phyloP scores from a whole-genome alignment of 92 coral and sea anemone genomes.

The Desmophyllum pertusum region DNA sequence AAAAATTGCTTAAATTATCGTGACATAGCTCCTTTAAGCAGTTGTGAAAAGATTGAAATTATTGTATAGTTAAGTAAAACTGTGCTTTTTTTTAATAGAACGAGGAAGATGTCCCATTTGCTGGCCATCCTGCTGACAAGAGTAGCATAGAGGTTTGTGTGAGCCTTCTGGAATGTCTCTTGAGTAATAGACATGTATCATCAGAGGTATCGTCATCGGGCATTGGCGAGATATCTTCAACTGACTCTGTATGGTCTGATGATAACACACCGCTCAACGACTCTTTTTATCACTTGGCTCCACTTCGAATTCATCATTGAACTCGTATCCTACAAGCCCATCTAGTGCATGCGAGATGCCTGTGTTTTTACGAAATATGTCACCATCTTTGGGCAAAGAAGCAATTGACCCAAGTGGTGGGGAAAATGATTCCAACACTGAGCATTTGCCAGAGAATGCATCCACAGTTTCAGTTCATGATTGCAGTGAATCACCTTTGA shows the following conservation, averaged over 20 bases:
- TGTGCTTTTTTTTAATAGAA: not conserved
- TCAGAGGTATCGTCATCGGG: not conserved
- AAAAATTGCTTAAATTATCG: too few species aligned
- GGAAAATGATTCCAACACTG: not conserved
- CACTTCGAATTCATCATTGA: not conserved
- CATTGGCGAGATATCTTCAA: not conserved
- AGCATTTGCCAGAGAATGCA: not conserved
- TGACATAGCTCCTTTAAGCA: too few species aligned
- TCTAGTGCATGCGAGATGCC: not conserved
- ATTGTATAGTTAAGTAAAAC: too few species aligned
- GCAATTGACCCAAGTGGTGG: not conserved
- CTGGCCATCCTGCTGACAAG: not conserved
- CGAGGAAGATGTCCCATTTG: not conserved
- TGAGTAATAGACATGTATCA: not conserved
- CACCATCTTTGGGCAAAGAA: not conserved
- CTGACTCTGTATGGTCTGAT: not conserved
- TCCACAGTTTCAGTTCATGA: not conserved
- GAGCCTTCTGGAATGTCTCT: slow-evolving; percentile 7
- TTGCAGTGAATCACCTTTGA: not conserved
- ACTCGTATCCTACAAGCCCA: not conserved
- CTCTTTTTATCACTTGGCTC: not conserved
- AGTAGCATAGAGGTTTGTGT: not conserved
- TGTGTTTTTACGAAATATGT: not conserved
- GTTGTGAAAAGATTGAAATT: too few species aligned
- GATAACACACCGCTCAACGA: not conserved